Base-by-base conservation (phyloP, 2,113 vertebrate species). In the Cochlearius cochlearius region DNA sequence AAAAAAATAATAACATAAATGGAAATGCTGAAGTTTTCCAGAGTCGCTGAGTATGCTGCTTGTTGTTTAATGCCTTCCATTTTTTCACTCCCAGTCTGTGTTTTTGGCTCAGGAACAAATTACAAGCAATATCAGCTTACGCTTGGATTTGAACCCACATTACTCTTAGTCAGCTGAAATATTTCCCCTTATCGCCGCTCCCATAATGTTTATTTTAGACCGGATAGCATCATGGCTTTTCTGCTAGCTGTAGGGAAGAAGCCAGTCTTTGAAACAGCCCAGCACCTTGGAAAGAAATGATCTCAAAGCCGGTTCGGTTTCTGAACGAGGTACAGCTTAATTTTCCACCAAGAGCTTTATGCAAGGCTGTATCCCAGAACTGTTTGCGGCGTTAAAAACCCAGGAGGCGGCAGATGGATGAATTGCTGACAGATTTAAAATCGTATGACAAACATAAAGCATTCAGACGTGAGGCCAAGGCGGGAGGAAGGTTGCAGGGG, bases 1-100 rank as follows among this genome's bases (percentile, higher is more conserved):
- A 94, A 97, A 97, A 97, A 97, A 95, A 94, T 94, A 97, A 97
- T 95, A 96, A 92, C 23, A 29, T 63, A 94, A 95, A 92, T 96
- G 95, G 86, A 87, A 95, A 90, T 50, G 86, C 87, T 86, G 93
- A 97, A 95, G 89, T 96, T 97, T 91, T 92, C 86, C 84, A 74
- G 96, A 91, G 93, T 92, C 41, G 15, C 93, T 83, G 90, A 94
- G 89, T 90, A 32, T 0, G 2, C 89, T 74, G 76, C 90, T 96
- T 94, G 91, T 94, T 94, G 96, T 95, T 95, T 93, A 96, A 94
- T 95, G 94, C 86, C 74, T 94, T 80, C 89, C 87, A 88, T 95
- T 94, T 94, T 75, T 95, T 94, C 79, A 38, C 39, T 91, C 92
- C 53, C 71, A 47, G 97, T 38, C 91, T 93, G 71, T 94, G 88